phyloP scores from a whole-genome alignment of 2,797 vertebrate genomes.

The Characodon lateralis region DNA sequence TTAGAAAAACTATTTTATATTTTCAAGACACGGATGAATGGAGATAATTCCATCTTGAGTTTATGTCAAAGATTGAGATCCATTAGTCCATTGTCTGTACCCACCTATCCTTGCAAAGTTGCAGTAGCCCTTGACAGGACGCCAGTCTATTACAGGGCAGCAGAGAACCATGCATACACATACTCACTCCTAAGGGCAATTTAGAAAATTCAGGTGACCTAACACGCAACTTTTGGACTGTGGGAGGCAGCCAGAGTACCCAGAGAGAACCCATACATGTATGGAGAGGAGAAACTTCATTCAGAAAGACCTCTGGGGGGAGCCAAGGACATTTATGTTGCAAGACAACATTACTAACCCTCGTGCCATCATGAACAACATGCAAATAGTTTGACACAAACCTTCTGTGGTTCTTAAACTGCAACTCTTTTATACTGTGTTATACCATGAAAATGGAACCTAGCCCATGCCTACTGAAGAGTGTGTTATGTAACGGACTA shows the following conservation, averaged over 20 bases:
- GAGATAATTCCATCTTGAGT: neutral
- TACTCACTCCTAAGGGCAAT: neutral
- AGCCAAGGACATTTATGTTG: neutral
- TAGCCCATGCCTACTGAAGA: neutral
- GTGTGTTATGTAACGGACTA: constrained; percentile 20
- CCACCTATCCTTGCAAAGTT: neutral
- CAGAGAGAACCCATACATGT: neutral
- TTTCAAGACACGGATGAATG: neutral
- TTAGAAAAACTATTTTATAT: neutral
- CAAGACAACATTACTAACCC: neutral
- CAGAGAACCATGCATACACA: neutral
- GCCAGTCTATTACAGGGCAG: neutral
- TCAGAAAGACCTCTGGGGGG: neutral
- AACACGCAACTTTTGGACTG: neutral
- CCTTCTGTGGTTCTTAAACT: neutral
- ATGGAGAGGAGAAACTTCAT: neutral
- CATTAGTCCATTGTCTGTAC: neutral
- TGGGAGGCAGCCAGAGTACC: neutral
- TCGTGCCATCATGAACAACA: neutral
- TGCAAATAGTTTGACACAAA: neutral
- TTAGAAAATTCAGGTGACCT: neutral
- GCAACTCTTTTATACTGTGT: neutral
- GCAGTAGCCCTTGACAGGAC: too few species aligned
- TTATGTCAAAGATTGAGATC: neutral
- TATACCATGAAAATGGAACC: neutral